Percentiles rank a stretch among this genome's conserved stretches.
These are phyloP conservation scores for Sciurus vulgaris DNA, from an alignment of 2,797 vertebrate species.

Conservation along the genomic window DNA sequence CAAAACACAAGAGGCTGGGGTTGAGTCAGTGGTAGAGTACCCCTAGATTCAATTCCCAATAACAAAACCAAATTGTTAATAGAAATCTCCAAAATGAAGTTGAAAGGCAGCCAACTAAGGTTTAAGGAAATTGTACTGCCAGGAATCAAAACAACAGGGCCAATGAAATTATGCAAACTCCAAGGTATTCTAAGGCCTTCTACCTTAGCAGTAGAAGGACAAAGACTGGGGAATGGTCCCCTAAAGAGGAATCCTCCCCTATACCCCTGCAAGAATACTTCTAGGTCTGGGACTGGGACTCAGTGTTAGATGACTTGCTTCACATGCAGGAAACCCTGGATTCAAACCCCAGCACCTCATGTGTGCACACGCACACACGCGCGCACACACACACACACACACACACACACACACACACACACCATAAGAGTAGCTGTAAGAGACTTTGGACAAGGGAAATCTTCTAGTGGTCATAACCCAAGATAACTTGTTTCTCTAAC, in stretches of 20 bases:
- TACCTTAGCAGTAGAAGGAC: neutral
- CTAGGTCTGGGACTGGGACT: no score
- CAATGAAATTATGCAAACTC: neutral
- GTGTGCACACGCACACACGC: no score
- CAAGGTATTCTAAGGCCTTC: neutral
- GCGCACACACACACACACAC: no score
- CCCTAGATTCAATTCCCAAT: no score
- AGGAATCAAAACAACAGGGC: neutral
- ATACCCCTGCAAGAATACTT: neutral
- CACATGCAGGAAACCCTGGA: no score
- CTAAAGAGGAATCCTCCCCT: neutral
- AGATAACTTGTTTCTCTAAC: neutral
- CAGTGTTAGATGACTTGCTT: no score
- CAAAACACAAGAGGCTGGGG: no score
- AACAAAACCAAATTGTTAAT: no score
- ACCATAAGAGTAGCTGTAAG: neutral
- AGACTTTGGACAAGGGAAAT: neutral
- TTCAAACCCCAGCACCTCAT: no score
- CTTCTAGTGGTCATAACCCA: neutral
- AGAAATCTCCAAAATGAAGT: no score
- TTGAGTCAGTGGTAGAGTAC: no score
- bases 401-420: no score
- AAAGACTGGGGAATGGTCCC: neutral
- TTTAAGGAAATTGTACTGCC: neutral
- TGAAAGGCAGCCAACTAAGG: neutral